phyloP scores from a whole-genome alignment of 2,888 invertebrate genomes.

The Hirudinaria manillensis region DNA sequence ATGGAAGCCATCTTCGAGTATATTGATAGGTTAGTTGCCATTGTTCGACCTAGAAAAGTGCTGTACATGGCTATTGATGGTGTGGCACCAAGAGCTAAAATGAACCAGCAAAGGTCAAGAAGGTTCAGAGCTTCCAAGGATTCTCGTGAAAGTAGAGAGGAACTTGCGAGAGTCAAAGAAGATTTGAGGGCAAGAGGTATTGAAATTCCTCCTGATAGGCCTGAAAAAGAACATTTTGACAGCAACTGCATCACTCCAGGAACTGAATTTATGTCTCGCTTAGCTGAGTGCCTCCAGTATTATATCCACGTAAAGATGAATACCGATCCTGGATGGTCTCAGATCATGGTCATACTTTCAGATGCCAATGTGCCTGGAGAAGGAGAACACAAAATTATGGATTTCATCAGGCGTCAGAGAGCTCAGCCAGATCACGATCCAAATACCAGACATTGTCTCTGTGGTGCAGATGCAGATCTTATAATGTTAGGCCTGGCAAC shows the following conservation, averaged over 20 bases:
- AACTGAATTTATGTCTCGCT: slow-evolving; percentile 91
- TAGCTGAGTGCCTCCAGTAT: slow-evolving; percentile 70
- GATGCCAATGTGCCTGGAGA: slow-evolving; percentile 79
- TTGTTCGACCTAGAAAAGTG: slow-evolving; percentile 79
- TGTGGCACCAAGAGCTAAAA: slow-evolving; percentile 95
- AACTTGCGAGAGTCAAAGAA: slow-evolving; percentile 63
- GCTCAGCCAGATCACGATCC: slow-evolving; percentile 63
- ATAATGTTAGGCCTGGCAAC: slow-evolving; percentile 92
- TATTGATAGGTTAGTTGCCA: slow-evolving; percentile 86
- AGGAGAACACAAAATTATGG: slow-evolving; percentile 98
- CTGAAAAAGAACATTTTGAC: slow-evolving; percentile 88
- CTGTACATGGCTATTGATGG: slow-evolving; percentile 99
- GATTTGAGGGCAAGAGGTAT: slow-evolving; percentile 50
- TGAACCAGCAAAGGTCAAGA: slow-evolving; percentile 97
- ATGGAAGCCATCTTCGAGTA: slow-evolving; percentile 98
- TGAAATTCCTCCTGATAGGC: slow-evolving; percentile 63
- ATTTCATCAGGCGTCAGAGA: slow-evolving; percentile 83
- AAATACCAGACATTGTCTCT: slow-evolving; percentile 92
- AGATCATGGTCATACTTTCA: slow-evolving; percentile 82
- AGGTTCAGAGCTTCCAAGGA: slow-evolving; percentile 95
- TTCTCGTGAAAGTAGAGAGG: slow-evolving; percentile 61
- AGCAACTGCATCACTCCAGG: slow-evolving; percentile 99
- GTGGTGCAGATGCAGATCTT: slow-evolving; percentile 95
- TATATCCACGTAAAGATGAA: slow-evolving; percentile 84
- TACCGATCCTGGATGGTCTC: slow-evolving; percentile 88